Percentiles rank a stretch among this genome's conserved stretches.
phyloP scores from a whole-genome alignment of 2,888 invertebrate species.

The Himalopsyche tibetana region DNA sequence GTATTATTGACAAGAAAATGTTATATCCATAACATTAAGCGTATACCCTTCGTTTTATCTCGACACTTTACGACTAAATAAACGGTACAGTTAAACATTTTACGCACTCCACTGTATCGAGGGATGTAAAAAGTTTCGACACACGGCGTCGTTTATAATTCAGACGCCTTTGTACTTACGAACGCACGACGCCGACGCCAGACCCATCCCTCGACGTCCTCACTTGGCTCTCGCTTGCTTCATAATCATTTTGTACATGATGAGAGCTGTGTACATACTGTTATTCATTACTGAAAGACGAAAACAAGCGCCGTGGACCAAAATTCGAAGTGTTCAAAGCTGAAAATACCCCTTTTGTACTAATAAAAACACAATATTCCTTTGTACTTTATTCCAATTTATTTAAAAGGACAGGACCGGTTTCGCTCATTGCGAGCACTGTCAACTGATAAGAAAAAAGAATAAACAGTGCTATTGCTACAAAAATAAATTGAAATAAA shows the following conservation, averaged over 20 bases:
- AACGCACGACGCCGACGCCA: neutral
- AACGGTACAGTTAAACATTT: constrained; percentile 13
- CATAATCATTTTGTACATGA: too few relatives aligned
- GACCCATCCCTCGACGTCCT: neutral
- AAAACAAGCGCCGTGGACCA: neutral
- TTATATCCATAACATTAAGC: neutral
- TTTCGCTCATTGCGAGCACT: too few relatives aligned
- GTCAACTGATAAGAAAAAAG: too few relatives aligned
- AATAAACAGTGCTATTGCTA: too few relatives aligned
- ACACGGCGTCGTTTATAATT: constrained; percentile 30
- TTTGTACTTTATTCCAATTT: too few relatives aligned
- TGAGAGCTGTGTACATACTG: neutral
- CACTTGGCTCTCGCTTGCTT: too few relatives aligned
- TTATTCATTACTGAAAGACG: neutral
- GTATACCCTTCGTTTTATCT: constrained; percentile 4
- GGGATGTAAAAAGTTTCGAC: constrained; percentile 20
- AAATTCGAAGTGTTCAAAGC: neutral
- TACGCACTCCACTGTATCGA: constrained; percentile 9
- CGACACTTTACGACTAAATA: constrained; percentile 6
- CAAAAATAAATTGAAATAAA: too few relatives aligned
- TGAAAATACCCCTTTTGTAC: neutral
- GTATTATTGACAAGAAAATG: constrained; percentile 14
- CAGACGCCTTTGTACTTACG: constrained; percentile 23
- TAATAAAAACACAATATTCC: too few relatives aligned
- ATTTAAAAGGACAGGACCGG: too few relatives aligned